Evolutionary conservation across 2,888 invertebrate genomes (phyloP), one percentile per base, ranked within the genome.

Genomic region (Fragum whitleyi): DNA sequence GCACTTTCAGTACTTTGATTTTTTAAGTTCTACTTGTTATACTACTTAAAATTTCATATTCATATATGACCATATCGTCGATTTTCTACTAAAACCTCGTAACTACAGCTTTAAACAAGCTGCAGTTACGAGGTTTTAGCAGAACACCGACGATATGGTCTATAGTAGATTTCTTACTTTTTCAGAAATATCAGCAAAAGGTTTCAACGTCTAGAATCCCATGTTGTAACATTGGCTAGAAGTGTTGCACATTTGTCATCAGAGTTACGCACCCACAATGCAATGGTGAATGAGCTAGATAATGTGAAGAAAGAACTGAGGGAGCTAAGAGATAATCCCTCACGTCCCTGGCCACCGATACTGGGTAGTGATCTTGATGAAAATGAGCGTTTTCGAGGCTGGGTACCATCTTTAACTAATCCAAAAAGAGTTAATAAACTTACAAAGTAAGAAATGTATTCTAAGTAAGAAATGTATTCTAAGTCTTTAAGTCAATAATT

Each of bases 231-330:
- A 1, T 94, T 98, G 85, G 98, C 98, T 0, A 95, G 97, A 77
- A 97, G 97, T 65, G 97, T 98, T 28, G 97, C 98, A 21, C 97
- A 98, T 94, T 95, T 98, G 55, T 97, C 97, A 51, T 97, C 97
- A 3, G 98, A 98, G 95, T 97, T 98, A 96, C 95, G 97, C 81
- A 97, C 97, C 0, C 97, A 98, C 92, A 97, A 97, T 93, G 95
- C 97, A 79, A 96, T 97, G 95, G 96, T 97, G 94, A 93, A 97
- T 95, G 97, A 98, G 95, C 96, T 98, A 95, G 97, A 98, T 94
- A 96, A 96, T 93, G 96, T 98, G 88, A 95, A 97, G 68, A 96
- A 96, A 5, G 97, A 98, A 94, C 96, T 98, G 74, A 96, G 96
- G 0, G 96, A 97, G 23, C 94, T 97, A 73, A 81, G 86, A 68